Conservation (phyloP, 2,113 vertebrate genomes). For the Dipodomys stephensi region DNA sequence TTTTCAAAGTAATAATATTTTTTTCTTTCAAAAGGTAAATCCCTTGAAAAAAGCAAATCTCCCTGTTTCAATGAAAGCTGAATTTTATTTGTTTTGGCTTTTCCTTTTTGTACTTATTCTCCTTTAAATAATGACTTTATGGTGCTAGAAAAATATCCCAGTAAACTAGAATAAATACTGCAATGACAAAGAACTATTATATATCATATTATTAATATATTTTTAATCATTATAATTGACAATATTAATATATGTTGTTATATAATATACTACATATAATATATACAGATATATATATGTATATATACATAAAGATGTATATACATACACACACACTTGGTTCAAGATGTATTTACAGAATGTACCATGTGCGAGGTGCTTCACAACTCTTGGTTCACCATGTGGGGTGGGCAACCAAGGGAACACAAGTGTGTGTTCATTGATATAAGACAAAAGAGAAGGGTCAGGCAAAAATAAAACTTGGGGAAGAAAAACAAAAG, state of each 20-base stretch:
- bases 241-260: no score
- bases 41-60: slow-evolving; percentile 67
- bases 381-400: neutral
- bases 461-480: rapidly evolving
- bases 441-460: neutral
- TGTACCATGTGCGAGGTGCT: neutral
- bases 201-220: no score
- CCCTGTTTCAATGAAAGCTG: slow-evolving; percentile 26
- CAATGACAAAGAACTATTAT: neutral
- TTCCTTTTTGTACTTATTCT: slow-evolving; percentile 1
- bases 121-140: neutral
- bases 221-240: no score
- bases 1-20: slow-evolving; percentile 71
- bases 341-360: neutral
- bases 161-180: neutral
- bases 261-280: no score
- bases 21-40: slow-evolving; percentile 69
- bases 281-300: no score
- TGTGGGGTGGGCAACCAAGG: neutral
- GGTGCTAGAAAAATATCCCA: neutral
- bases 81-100: slow-evolving; percentile 43
- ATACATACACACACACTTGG: neutral
- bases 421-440: neutral
- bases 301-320: no score
- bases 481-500: neutral